phyloP scores from a whole-genome alignment of 2,113 vertebrate species.

The Notarius quadriscutis region DNA sequence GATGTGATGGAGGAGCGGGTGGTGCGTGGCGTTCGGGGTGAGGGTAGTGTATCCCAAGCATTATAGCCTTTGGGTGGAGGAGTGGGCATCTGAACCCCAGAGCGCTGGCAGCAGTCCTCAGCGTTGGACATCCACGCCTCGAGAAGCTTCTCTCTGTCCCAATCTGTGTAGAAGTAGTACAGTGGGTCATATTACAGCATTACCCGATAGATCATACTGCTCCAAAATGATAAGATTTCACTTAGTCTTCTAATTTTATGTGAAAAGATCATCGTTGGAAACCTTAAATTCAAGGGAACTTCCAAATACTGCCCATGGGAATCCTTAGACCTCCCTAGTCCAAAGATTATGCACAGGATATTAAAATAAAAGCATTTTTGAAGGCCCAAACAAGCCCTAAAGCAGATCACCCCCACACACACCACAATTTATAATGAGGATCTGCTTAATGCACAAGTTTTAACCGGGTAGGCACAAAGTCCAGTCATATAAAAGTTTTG shows the following conservation, averaged over 20 bases:
- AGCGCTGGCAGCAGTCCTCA: slow-evolving; percentile 94
- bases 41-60: slow-evolving; percentile 95
- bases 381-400: neutral
- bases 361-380: neutral
- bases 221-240: neutral
- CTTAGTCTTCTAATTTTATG: neutral
- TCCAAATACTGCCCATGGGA: neutral
- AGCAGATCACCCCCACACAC: neutral
- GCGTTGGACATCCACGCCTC: slow-evolving; percentile 98
- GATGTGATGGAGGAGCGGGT: slow-evolving; percentile 90
- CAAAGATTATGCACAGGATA: neutral
- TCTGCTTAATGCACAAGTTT: neutral
- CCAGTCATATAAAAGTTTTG: neutral
- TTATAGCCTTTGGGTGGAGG: slow-evolving; percentile 94
- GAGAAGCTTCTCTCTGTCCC: slow-evolving; percentile 96
- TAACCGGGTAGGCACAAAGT: slow-evolving; percentile 12
- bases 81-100: slow-evolving; percentile 94
- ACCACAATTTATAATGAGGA: slow-evolving; percentile 10
- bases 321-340: neutral
- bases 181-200: too few species aligned
- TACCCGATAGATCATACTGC: neutral
- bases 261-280: neutral
- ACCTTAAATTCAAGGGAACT: neutral
- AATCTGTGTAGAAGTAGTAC: slow-evolving; percentile 75
- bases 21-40: slow-evolving; percentile 89